Evolutionary conservation across 92 coral and sea anemone species (phyloP), one percentile per base, ranked within the genome.

Genomic region (Phenganax stokvisi): DNA sequence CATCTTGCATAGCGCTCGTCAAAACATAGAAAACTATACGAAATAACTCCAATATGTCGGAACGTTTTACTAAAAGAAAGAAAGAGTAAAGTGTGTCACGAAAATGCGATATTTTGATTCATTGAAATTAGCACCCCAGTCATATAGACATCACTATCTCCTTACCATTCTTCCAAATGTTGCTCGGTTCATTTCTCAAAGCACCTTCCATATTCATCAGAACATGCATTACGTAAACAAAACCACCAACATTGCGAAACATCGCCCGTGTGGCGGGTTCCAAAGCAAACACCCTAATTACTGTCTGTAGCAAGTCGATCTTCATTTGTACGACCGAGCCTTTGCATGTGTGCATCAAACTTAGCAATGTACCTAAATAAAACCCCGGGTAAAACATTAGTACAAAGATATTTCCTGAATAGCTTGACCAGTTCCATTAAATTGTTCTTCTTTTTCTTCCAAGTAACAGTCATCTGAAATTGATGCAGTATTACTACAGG

Each of bases 1-100:
- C 98, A 81, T 93, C 98, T 81, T 93, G 98, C 92, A 93, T 93
- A 37, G 98, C 98, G 54, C 93, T 91, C 51, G 98, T 93, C 80
- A 93, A 65, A 12, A 93, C 98, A 74, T 91, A 91, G 85, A 93
- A 91, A 51, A 92, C 98, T 74, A 88, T 88, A 37, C 97, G 88
- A 83, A 93, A 84, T 44, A 93, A 86, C 11, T 77, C 82, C 27
- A 91, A 89, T 11, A 89, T 67, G 37, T 93, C 92, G 29, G 85
- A 86, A 62, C 96, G 85, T 54, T 81, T 78, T 51, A 83, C 97
- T 92, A 68, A 5, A 31, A 47, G 9, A 17, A 61, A 61, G 71
- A 29, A n/a, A 20, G 20, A 80, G 47, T 16, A 61, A 56, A 12
- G 6, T 75, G 56, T 11, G 16, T 57, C 28, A 29, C 11, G n/a